Evolutionary conservation across 1,140 invertebrate genomes (phyloP), one percentile per base, ranked within the genome.

Genomic region (Trachymyrmex cornetzi): DNA sequence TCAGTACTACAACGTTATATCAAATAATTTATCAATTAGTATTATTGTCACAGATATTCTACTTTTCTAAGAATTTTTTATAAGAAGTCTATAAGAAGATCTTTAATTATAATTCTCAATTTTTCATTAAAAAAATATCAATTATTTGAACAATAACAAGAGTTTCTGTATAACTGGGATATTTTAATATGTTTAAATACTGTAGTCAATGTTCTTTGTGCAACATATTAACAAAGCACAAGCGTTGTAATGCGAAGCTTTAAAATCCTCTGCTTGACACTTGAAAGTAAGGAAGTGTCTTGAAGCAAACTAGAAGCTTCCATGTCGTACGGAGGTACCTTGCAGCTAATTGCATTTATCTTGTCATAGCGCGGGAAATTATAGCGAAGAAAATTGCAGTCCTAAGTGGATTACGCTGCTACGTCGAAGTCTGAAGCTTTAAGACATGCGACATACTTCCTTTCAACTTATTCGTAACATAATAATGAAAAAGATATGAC

Each of bases 301-400:
- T 61, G 59, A 50, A 50, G 55, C 80, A 75, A 34, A 71, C 38
- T 75, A 16, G 69, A 75, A 84, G 80, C 80, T 84, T 74, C 55
- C 69, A 44, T 84, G 57, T 75, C 69, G 55, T 74, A 53, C 79
- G 71, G 22, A 59, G 69, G 27, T 84, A 84, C 38, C 80, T 84
- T 57, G 53, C 16, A 61, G 80, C 69, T 84, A 84, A 84, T 84
- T 84, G 69, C 80, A 84, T 84, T 84, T 84, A 84, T 74, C 80
- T 75, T 84, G 80, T 84, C 80, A 84, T 84, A 84, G 71, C 80
- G 55, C 27, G n/a, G 80, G 69, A 84, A 84, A 84, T 84, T 84
- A 84, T 84, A 84, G 80, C 80, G 80, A 84, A 84, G 80, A 84
- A 84, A 84, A 84, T 84, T 84, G 80, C 69, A 84, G 80, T 84